Base-by-base conservation (phyloP, 2,113 vertebrate genomes). In the Leptobrachium ailaonicum region DNA sequence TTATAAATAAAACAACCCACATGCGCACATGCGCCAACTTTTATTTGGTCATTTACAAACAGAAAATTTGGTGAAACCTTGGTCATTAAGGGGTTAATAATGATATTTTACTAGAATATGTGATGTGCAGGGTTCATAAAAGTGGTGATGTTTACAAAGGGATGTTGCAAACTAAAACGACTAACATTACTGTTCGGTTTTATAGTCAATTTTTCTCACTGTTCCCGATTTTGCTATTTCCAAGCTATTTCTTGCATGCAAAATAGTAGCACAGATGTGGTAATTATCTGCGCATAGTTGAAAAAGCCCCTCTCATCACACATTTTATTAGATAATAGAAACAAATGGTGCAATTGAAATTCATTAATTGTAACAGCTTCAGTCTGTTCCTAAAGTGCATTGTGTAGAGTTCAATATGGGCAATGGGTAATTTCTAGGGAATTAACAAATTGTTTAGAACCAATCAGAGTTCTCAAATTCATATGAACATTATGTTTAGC, bases 331-430 rank as follows among this genome's bases (percentile, higher is more conserved):
- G 77, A 67, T 80, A 80, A 73, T 80, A 71, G 77, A 80, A 80
- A 73, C 62, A 75, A 75, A 80, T 80, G 79, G 50, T 60, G 64
- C 79, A 47, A 62, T 68, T 74, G 71, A 75, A 80, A 64, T 75
- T 75, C 79, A 74, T 80, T 80, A 80, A 80, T 80, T 80, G 79
- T 80, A 69, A 69, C 79, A 74, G 71, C 72, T 66, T 68, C 72
- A 80, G 71, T 50, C 79, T 69, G 79, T 80, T 67, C 64, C 50
- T 56, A 47, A 62, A 53, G 62, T 74, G 54, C 66, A 80, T 43
- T 74, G n/a, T 58, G 50, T 45, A 58, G 71, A 73, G 41, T 80
- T 75, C 54, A 80, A 58, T 80, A 66, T 67, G 41, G 67, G 71
- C 62, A 80, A 80, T 60, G 11, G 32, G 62, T 13, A 80, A 66